A percentile compares a stretch with the other conserved stretches of the same genome.
Conservation (phyloP, 2,113 vertebrate species). For the Uropsilus gracilis region DNA sequence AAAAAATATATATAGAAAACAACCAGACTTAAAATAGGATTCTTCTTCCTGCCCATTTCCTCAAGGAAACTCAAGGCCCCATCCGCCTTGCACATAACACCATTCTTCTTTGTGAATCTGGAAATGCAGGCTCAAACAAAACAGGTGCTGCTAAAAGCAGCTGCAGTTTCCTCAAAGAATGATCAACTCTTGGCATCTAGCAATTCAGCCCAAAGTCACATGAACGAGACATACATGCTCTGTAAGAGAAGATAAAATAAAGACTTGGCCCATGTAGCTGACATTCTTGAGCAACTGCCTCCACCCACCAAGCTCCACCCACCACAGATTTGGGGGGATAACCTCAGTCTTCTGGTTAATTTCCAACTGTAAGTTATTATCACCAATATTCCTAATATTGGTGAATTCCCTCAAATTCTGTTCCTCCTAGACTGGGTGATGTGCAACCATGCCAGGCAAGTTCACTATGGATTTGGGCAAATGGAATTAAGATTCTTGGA, state of each 20-base stretch:
- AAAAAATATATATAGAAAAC: conserved; percentile 62
- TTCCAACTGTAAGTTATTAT: not conserved
- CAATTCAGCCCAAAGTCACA: not conserved
- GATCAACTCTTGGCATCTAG: not conserved
- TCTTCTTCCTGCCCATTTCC: conserved; percentile 77
- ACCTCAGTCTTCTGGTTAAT: not conserved
- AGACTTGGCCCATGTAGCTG: not conserved
- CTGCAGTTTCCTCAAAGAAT: not conserved
- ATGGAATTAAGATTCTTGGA: not conserved
- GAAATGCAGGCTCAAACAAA: conserved; percentile 44
- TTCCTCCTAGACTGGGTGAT: not conserved
- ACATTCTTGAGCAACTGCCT: not conserved
- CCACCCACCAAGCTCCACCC: not conserved
- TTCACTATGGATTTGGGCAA: not conserved
- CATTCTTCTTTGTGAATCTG: not conserved
- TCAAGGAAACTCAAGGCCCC: conserved; percentile 60
- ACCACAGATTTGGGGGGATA: not conserved
- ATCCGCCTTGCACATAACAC: conserved; percentile 54
- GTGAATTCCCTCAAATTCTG: not conserved
- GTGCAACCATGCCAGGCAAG: not conserved
- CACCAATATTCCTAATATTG: not conserved
- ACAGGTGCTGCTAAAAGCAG: conserved; percentile 10
- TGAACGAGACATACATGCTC: not conserved
- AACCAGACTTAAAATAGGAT: conserved; percentile 59
- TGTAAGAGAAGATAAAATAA: not conserved